These are phyloP conservation scores for Poecilobothrus nobilitatus DNA, from an alignment of 2,888 invertebrate species.

Conservation along the genomic window DNA sequence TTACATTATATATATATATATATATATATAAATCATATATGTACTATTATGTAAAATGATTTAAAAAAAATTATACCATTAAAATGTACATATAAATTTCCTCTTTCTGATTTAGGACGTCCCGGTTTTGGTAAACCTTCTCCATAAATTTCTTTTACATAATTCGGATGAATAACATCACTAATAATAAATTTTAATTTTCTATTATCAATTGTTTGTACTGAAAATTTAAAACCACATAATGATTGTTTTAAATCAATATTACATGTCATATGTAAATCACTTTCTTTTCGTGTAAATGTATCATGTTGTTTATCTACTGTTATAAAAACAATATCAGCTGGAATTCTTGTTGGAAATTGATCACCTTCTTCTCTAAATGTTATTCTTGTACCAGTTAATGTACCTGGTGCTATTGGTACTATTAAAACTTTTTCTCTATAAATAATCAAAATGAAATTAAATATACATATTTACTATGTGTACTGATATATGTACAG, in stretches of 20 bases:
- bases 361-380: slow-evolving; percentile 77
- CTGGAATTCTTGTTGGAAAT: slow-evolving; percentile 55
- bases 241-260: slow-evolving; percentile 63
- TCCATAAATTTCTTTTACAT: slow-evolving; percentile 57
- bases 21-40: no score
- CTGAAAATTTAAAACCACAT: slow-evolving; percentile 56
- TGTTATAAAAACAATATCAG: slow-evolving; percentile 66
- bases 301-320: slow-evolving; percentile 61
- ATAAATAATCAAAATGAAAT: neutral
- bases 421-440: slow-evolving; percentile 66
- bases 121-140: slow-evolving; percentile 67
- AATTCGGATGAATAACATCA: slow-evolving; percentile 62
- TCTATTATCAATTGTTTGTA: slow-evolving; percentile 63
- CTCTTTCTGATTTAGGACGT: slow-evolving; percentile 48
- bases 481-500: neutral
- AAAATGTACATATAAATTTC: slow-evolving; percentile 63
- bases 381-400: slow-evolving; percentile 59
- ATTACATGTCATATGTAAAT: slow-evolving; percentile 54
- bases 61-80: slow-evolving; percentile 35
- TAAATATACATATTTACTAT: neutral
- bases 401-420: slow-evolving; percentile 65
- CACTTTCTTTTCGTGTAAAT: slow-evolving; percentile 57
- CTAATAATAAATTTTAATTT: slow-evolving; percentile 59
- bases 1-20: no score
- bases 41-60: no score